These are phyloP conservation scores for Zaprionus davidi DNA, from an alignment of 1,140 invertebrate genomes.

Conservation along the genomic window DNA sequence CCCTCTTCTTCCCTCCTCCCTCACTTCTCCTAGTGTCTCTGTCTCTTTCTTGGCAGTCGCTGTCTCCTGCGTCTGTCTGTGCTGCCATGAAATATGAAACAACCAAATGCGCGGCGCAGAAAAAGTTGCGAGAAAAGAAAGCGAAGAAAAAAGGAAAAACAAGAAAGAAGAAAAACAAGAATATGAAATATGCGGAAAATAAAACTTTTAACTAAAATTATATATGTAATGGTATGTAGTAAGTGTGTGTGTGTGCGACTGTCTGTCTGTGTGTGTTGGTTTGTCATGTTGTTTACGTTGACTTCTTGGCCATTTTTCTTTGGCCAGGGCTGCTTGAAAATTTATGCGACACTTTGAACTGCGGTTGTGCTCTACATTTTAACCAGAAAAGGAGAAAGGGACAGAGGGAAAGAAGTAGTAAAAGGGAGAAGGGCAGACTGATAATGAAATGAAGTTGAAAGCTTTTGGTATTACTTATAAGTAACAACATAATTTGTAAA, in stretches of 20 bases:
- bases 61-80: constrained; percentile 47
- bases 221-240: constrained; percentile 66
- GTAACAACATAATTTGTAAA: neutral
- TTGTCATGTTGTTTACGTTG: constrained; percentile 76
- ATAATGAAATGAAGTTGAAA: neutral
- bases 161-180: constrained; percentile 47
- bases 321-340: constrained; percentile 20
- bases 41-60: constrained; percentile 20
- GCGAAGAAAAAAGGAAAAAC: constrained; percentile 23
- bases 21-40: neutral
- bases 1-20: neutral
- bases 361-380: constrained; percentile 48
- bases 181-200: constrained; percentile 81
- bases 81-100: constrained; percentile 75
- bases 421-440: neutral
- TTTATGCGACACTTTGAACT: constrained; percentile 42
- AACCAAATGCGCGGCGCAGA: constrained; percentile 67
- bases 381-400: neutral
- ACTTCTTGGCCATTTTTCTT: constrained; percentile 70
- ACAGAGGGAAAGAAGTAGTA: neutral
- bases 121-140: constrained; percentile 64
- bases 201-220: constrained; percentile 83
- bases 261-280: constrained; percentile 52
- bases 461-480: neutral
- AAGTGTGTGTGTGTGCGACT: neutral